Evolutionary conservation across 1,140 invertebrate species (phyloP).

Genomic region (Drosophila lacteicornis): DNA sequence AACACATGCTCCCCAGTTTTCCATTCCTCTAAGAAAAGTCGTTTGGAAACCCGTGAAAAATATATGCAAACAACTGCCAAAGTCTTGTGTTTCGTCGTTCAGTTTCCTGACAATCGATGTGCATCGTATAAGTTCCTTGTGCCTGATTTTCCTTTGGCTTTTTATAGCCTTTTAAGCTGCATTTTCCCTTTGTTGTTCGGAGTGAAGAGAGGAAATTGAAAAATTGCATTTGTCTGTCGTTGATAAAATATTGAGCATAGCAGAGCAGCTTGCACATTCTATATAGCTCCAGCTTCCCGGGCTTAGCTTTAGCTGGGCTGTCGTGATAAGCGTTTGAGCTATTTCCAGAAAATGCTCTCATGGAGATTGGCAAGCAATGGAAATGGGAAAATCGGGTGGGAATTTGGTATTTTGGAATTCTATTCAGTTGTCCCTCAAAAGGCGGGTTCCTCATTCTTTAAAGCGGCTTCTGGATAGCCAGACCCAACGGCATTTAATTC

Average conservation of each 20-base stretch:
- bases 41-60: conserved; percentile 21
- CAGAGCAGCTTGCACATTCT: conserved; percentile 32
- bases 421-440: conserved; percentile 29
- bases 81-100: conserved; percentile 15
- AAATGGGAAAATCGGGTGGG: conserved; percentile 14
- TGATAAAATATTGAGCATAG: conserved; percentile 70
- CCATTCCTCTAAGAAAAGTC: conserved; percentile 13
- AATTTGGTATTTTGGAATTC: conserved; percentile 8
- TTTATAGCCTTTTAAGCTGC: conserved; percentile 74
- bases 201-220: conserved; percentile 62
- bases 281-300: neutral
- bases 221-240: conserved; percentile 72
- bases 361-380: conserved; percentile 41
- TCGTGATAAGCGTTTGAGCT: conserved; percentile 65
- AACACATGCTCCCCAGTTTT: conserved; percentile 59
- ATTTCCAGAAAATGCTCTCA: conserved; percentile 58
- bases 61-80: conserved; percentile 60
- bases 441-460: conserved; percentile 35
- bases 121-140: conserved; percentile 38
- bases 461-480: neutral
- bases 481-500: conserved; percentile 39
- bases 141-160: conserved; percentile 43
- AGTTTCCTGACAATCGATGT: conserved; percentile 50
- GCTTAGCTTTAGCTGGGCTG: conserved; percentile 22
- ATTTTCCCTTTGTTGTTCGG: conserved; percentile 52